Evolutionary conservation across 2,113 vertebrate genomes (phyloP).

Genomic region (Cathartes aura): DNA sequence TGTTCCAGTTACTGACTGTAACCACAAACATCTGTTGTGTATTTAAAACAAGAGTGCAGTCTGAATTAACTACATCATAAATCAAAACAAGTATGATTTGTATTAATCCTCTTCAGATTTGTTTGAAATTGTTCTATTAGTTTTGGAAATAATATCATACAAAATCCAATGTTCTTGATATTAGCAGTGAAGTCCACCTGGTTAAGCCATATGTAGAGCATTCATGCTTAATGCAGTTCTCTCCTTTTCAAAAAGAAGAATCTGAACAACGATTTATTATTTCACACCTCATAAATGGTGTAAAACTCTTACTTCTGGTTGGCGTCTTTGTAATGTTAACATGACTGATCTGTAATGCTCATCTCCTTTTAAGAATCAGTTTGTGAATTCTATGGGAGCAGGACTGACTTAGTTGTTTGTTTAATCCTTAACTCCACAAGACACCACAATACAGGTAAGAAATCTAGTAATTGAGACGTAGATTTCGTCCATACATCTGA

Average conservation of each 20-base stretch:
- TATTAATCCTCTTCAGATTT: not conserved
- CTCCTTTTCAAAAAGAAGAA: not conserved
- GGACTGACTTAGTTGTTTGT: rapidly evolving
- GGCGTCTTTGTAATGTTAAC: not conserved
- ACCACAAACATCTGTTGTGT: conserved; percentile 42
- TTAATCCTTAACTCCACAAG: not conserved
- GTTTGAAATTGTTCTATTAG: not conserved
- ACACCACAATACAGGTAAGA: not conserved
- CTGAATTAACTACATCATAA: not conserved
- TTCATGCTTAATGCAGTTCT: not conserved
- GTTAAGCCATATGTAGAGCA: not conserved
- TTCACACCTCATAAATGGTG: not conserved
- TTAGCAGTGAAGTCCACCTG: not conserved
- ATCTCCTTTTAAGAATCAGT: not conserved
- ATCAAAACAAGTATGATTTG: not conserved
- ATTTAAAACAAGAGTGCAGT: not conserved
- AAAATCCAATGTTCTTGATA: not conserved
- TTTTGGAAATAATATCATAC: not conserved
- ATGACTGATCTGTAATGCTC: not conserved
- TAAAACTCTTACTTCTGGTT: not conserved
- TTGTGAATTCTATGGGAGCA: not conserved
- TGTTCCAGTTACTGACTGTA: not conserved
- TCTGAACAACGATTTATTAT: not conserved
- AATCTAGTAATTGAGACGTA: not conserved
- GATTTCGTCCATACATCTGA: not conserved